Evolutionary conservation across 2,888 invertebrate genomes (phyloP).

Genomic region (Incurvaria masculella): DNA sequence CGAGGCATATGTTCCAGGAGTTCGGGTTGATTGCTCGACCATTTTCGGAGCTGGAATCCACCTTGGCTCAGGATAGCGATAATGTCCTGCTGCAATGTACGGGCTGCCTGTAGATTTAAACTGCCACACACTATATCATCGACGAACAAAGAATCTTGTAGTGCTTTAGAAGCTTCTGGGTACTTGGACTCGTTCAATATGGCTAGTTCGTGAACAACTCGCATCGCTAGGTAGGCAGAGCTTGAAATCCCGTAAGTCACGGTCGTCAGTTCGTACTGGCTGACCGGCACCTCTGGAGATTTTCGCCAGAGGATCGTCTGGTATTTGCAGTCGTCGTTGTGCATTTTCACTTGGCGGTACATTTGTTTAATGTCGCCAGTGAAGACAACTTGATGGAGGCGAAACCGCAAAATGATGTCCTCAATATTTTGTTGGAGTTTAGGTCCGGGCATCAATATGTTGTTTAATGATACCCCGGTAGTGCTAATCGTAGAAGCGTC

Average conservation of each 20-base stretch:
- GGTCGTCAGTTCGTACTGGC: constrained; percentile 14
- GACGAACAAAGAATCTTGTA: constrained; percentile 8
- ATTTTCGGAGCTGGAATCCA: constrained; percentile 18
- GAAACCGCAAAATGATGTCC: constrained; percentile 15
- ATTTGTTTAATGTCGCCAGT: constrained; percentile 19
- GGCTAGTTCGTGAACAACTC: constrained; percentile 10
- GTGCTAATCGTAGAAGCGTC: constrained; percentile 6
- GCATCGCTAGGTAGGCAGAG: constrained; percentile 9
- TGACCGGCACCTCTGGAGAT: constrained; percentile 12
- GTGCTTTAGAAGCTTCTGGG: constrained; percentile 2
- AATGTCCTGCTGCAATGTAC: constrained; percentile 11
- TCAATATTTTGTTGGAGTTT: constrained; percentile 15
- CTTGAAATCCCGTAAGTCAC: constrained; percentile 17
- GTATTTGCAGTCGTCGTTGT: constrained; percentile 12
- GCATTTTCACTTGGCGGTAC: constrained; percentile 15
- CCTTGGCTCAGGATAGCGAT: constrained; percentile 13
- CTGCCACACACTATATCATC: constrained; percentile 10
- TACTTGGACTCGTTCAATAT: constrained; percentile 9
- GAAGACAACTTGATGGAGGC: constrained; percentile 14
- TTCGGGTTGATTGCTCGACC: constrained; percentile 8
- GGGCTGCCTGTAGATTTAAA: not conserved
- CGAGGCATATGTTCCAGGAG: constrained; percentile 2
- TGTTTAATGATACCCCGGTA: constrained; percentile 10
- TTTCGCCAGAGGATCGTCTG: constrained; percentile 18
- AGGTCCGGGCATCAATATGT: constrained; percentile 13